Evolutionary conservation across 1,140 invertebrate genomes (phyloP).

Genomic region (Colletes gigas): DNA sequence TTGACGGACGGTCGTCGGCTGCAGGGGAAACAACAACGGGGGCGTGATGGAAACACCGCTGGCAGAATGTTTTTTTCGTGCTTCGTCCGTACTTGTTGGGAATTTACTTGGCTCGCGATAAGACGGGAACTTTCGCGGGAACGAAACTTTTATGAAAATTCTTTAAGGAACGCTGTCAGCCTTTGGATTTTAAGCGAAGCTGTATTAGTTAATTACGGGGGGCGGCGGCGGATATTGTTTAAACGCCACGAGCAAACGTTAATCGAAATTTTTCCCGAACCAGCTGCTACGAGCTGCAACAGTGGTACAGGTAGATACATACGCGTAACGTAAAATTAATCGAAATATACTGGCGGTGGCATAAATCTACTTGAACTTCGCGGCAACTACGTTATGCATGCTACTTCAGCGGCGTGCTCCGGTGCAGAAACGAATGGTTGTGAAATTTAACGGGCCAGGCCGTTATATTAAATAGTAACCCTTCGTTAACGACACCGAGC

Average conservation of each 20-base stretch:
- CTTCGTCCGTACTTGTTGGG: not conserved
- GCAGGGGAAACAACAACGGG: not conserved
- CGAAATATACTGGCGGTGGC: constrained; percentile 49
- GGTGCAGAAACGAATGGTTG: constrained; percentile 15
- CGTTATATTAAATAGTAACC: constrained; percentile 53
- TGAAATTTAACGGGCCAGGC: constrained; percentile 34
- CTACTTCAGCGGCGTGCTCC: constrained; percentile 20
- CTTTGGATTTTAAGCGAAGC: no score
- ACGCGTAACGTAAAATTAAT: constrained; percentile 50
- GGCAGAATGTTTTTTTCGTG: not conserved
- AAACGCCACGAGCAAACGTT: not conserved
- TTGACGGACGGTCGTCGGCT: not conserved
- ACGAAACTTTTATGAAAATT: no score
- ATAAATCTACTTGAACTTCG: constrained; percentile 58
- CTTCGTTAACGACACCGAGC: constrained; percentile 48
- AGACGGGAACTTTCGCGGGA: not conserved
- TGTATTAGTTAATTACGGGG: no score
- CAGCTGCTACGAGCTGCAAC: not conserved
- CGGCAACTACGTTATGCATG: constrained; percentile 37
- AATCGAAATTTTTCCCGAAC: constrained; percentile 20
- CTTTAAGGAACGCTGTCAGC: no score
- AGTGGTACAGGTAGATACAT: constrained; percentile 18
- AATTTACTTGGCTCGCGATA: not conserved
- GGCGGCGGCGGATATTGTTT: no score
- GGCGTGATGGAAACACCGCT: not conserved